These are phyloP conservation scores for Pipistrellus nathusii DNA, from an alignment of 2,797 vertebrate genomes.

Conservation along the genomic window DNA sequence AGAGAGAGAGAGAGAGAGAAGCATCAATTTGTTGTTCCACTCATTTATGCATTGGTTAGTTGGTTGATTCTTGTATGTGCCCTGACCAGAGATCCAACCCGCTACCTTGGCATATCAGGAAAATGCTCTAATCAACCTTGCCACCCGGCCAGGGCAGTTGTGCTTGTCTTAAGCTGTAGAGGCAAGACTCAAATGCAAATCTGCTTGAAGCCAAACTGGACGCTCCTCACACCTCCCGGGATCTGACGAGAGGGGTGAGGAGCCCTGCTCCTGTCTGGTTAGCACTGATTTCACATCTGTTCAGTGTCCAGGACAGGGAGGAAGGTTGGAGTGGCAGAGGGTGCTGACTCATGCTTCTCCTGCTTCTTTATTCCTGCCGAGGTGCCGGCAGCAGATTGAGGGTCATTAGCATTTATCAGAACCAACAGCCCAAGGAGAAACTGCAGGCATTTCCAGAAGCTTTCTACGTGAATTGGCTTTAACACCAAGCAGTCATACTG, in stretches of 20 bases:
- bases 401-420: not conserved
- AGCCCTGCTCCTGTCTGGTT: not conserved
- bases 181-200: constrained; percentile 11
- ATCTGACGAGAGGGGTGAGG: not conserved
- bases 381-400: not conserved
- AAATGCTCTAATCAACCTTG: not conserved
- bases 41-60: not conserved
- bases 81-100: not conserved
- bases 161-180: not conserved
- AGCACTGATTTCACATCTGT: not conserved
- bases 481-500: not conserved
- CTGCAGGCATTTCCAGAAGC: constrained; percentile 42
- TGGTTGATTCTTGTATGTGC: not conserved
- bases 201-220: not conserved
- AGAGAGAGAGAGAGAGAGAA: too few species aligned
- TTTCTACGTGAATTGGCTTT: not conserved
- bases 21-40: not conserved
- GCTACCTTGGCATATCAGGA: not conserved
- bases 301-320: not conserved
- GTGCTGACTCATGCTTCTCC: not conserved
- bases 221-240: not conserved
- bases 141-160: not conserved
- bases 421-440: constrained; percentile 54
- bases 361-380: not conserved
- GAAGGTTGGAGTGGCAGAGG: not conserved